Base-by-base conservation (phyloP, 2,113 vertebrate species). In the Nothoprocta pentlandii region DNA sequence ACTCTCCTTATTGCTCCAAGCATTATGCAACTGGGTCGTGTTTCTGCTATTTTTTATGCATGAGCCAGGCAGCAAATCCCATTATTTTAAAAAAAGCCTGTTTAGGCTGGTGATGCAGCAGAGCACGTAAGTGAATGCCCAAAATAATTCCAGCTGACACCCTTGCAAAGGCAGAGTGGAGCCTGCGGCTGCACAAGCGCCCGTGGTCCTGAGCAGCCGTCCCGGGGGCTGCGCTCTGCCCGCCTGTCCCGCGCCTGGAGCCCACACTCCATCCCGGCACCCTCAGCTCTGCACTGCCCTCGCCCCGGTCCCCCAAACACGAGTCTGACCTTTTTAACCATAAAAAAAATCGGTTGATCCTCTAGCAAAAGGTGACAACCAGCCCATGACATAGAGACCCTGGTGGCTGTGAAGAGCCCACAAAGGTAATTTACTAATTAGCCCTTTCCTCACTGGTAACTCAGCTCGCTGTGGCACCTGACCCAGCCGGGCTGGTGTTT, bases 21-120 rank as follows among this genome's bases (percentile, higher is more conserved):
- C 88, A 96, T 92, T 96, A 96, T 96, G 96, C 96, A 97, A 96
- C 90, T 96, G 92, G 96, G 97, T 96, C 90, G 68, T 85, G 75
- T 92, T 89, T 80, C 71, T 93, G 92, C 94, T 92, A 91, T 94
- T 95, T 93, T 94, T 96, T 93, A 96, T 95, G 94, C 94, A 95
- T 96, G 96, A 96, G 93, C 90, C 92, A 89, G 87, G 94, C 87
- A 93, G 90, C 90, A 95, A 96, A 96, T 83, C 93, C 93, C 93
- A 94, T 96, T 95, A 96, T 96, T 96, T 90, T 28, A 93, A 95
- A 96, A 96, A 88, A 53, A 49, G 49, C 21, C 92, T 83, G 71
- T 81, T 93, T 95, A 90, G 97, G 91, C 94, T 93, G 87, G 95
- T 92, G 94, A 97, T 94, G 96, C 94, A 93, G 96, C 91, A 96